phyloP scores from a whole-genome alignment of 2,888 invertebrate species.

The Leptopilina syphax region DNA sequence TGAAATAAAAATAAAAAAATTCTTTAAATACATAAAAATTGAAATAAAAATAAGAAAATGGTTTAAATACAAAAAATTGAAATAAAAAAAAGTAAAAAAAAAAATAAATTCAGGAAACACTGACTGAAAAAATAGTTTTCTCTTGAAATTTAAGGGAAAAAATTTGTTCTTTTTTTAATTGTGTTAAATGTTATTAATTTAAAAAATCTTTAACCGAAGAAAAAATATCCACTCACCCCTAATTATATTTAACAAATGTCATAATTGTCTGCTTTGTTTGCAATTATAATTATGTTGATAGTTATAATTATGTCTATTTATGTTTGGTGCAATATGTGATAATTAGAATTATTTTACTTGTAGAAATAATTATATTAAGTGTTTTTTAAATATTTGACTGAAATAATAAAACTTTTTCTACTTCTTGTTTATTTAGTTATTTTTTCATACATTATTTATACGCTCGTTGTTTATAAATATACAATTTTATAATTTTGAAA shows the following conservation, averaged over 20 bases:
- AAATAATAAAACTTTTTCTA: background rate
- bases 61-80: too few species aligned
- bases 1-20: too few species aligned
- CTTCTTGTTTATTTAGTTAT: background rate
- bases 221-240: too few species aligned
- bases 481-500: background rate
- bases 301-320: slow-evolving; percentile 11
- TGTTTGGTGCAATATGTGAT: slow-evolving; percentile 17
- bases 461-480: background rate
- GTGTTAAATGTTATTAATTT: background rate
- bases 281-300: background rate
- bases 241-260: background rate
- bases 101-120: background rate
- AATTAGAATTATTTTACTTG: slow-evolving; percentile 5
- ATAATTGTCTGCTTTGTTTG: background rate
- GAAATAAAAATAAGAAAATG: too few species aligned
- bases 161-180: background rate
- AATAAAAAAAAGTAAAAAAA: too few species aligned
- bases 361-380: background rate
- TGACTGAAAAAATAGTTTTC: background rate
- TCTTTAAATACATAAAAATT: too few species aligned
- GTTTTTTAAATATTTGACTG: slow-evolving; percentile 3
- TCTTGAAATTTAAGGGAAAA: too few species aligned
- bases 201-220: background rate
- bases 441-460: background rate